phyloP scores from a whole-genome alignment of 92 coral and sea anemone species.

The Umimayanthus chanpuru region DNA sequence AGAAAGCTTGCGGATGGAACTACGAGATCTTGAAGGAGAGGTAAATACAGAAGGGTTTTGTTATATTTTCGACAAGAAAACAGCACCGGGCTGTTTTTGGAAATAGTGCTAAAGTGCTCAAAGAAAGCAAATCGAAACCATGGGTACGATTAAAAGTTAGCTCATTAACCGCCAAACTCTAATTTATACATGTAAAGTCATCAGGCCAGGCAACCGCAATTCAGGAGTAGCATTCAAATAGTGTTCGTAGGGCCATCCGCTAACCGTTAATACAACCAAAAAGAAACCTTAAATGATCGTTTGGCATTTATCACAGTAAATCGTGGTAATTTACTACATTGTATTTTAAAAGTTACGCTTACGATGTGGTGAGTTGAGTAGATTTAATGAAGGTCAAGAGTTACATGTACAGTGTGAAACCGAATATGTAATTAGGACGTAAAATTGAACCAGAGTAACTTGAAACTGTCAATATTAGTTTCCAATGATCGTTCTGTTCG shows the following conservation, averaged over 20 bases:
- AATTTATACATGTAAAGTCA: too few species aligned
- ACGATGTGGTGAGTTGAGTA: not conserved
- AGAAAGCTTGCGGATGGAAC: slow-evolving; percentile 80
- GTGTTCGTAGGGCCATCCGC: not conserved
- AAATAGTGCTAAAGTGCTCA: too few species aligned
- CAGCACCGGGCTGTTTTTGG: too few species aligned
- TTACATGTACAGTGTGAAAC: not conserved
- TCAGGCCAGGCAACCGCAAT: not conserved
- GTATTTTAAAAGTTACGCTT: not conserved
- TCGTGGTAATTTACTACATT: not conserved
- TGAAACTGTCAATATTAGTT: not conserved
- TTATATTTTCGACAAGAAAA: not conserved
- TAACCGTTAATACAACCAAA: not conserved
- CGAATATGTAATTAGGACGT: not conserved
- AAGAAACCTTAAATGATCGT: not conserved
- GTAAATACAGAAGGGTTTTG: slow-evolving; percentile 38
- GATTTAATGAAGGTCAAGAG: slow-evolving; percentile 10
- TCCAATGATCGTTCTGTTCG: not conserved
- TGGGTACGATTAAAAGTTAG: too few species aligned
- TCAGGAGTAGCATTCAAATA: not conserved
- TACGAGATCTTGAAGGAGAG: slow-evolving; percentile 83
- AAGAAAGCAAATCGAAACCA: too few species aligned
- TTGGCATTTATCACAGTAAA: not conserved
- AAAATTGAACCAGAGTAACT: not conserved
- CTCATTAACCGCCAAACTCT: not conserved